Conservation (phyloP, 2,113 vertebrate species). For the Pionites leucogaster region DNA sequence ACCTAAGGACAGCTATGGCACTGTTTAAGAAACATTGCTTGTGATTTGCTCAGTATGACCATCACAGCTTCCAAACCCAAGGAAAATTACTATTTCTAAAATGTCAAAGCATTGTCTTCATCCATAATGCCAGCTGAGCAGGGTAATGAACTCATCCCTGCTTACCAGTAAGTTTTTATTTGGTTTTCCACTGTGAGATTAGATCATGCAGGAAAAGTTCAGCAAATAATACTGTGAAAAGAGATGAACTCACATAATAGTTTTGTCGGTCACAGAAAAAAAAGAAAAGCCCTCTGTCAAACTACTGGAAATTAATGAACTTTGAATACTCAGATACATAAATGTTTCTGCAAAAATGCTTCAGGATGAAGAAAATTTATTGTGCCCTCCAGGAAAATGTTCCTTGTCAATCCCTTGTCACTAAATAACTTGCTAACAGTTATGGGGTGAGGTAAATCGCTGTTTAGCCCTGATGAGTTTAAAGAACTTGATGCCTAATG, state of each 20-base stretch:
- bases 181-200: slow-evolving; percentile 73
- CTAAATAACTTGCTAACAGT: slow-evolving; percentile 62
- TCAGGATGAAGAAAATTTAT: slow-evolving; percentile 39
- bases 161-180: slow-evolving; percentile 70
- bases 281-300: slow-evolving; percentile 59
- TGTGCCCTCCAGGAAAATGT: slow-evolving; percentile 52
- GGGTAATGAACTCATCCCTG: slow-evolving; percentile 62
- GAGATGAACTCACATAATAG: slow-evolving; percentile 71
- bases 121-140: slow-evolving; percentile 21
- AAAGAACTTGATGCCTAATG: slow-evolving; percentile 46
- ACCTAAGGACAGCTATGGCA: neutral
- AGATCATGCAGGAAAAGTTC: slow-evolving; percentile 74
- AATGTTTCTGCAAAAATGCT: slow-evolving; percentile 63
- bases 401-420: slow-evolving; percentile 54
- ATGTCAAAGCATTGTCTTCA: neutral
- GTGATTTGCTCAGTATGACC: neutral
- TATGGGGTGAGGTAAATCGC: neutral
- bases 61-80: neutral
- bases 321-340: slow-evolving; percentile 63
- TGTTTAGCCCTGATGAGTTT: slow-evolving; percentile 33
- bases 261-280: slow-evolving; percentile 65
- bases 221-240: slow-evolving; percentile 72
- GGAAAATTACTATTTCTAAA: neutral
- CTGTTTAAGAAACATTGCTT: neutral
- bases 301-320: slow-evolving; percentile 72